phyloP scores from a whole-genome alignment of 2,888 invertebrate species.

The Drosophila histrio region DNA sequence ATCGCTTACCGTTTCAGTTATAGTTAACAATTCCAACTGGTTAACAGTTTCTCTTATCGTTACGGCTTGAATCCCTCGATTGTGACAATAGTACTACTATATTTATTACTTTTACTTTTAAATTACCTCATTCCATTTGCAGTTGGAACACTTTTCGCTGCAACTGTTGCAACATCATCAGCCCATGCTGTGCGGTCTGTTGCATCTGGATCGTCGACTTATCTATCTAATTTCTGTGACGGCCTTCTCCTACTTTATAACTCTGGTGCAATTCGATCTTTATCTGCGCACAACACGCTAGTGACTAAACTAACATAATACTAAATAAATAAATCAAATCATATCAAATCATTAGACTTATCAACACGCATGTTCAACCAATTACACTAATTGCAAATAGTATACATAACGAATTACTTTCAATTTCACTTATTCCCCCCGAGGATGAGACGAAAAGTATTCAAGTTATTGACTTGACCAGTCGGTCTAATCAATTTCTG shows the following conservation, averaged over 20 bases:
- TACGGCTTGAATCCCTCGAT: too few species aligned
- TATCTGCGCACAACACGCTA: slow-evolving; percentile 44
- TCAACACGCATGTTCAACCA: slow-evolving; percentile 1
- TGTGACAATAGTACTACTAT: too few species aligned
- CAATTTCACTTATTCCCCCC: not conserved
- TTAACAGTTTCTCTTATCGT: too few species aligned
- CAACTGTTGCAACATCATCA: slow-evolving; percentile 48
- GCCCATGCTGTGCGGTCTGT: slow-evolving; percentile 70
- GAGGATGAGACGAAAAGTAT: not conserved
- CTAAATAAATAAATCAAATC: not conserved
- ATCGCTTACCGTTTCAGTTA: too few species aligned
- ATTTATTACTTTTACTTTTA: too few species aligned
- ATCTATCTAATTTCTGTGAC: slow-evolving; percentile 71
- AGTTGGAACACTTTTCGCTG: slow-evolving; percentile 72
- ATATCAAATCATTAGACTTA: slow-evolving; percentile 20
- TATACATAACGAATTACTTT: not conserved
- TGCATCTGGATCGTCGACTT: slow-evolving; percentile 68
- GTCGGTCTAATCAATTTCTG: not conserved
- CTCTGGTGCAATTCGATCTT: slow-evolving; percentile 76
- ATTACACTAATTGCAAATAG: slow-evolving; percentile 30
- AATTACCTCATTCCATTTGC: not conserved
- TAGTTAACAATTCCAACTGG: too few species aligned
- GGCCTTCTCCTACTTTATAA: slow-evolving; percentile 76
- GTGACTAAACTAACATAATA: not conserved
- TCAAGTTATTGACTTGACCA: not conserved